Evolutionary conservation across 2,888 invertebrate genomes (phyloP).

Genomic region (Drosophila setosimentum): DNA sequence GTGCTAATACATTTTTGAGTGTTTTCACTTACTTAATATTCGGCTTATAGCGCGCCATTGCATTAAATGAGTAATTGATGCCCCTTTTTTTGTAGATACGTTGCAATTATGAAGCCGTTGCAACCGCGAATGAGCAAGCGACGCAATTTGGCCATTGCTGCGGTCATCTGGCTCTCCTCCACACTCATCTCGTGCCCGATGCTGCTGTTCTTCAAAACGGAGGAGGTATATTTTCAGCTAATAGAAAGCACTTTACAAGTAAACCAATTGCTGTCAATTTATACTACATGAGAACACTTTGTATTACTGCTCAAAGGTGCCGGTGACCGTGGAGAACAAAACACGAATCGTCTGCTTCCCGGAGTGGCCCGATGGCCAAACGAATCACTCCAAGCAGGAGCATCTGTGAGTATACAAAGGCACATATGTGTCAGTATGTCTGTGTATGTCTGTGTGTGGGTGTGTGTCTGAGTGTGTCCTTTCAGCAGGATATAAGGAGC

Average conservation of each 20-base stretch:
- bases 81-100: slow-evolving; percentile 89
- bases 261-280: not conserved
- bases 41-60: slow-evolving; percentile 4
- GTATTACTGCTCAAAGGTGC: slow-evolving; percentile 74
- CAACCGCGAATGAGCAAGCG: slow-evolving; percentile 94
- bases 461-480: not conserved
- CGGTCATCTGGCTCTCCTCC: slow-evolving; percentile 93
- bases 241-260: not conserved
- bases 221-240: slow-evolving; percentile 76
- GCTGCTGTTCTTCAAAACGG: slow-evolving; percentile 93
- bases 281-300: slow-evolving; percentile 9
- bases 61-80: slow-evolving; percentile 22
- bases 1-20: not conserved
- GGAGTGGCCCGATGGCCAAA: slow-evolving; percentile 94
- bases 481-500: slow-evolving; percentile 1
- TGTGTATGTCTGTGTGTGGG: not conserved
- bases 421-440: not conserved
- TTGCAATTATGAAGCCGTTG: slow-evolving; percentile 97
- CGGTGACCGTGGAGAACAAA: slow-evolving; percentile 86
- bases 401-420: slow-evolving; percentile 88
- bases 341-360: slow-evolving; percentile 91
- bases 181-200: slow-evolving; percentile 93
- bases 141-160: slow-evolving; percentile 93
- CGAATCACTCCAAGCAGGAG: slow-evolving; percentile 89
- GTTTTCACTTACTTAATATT: slow-evolving; percentile 7